A percentile compares a stretch with the other conserved stretches of the same genome.
These are phyloP conservation scores for Palythoa grandiflora DNA, from an alignment of 92 coral and sea anemone genomes.

Conservation along the genomic window DNA sequence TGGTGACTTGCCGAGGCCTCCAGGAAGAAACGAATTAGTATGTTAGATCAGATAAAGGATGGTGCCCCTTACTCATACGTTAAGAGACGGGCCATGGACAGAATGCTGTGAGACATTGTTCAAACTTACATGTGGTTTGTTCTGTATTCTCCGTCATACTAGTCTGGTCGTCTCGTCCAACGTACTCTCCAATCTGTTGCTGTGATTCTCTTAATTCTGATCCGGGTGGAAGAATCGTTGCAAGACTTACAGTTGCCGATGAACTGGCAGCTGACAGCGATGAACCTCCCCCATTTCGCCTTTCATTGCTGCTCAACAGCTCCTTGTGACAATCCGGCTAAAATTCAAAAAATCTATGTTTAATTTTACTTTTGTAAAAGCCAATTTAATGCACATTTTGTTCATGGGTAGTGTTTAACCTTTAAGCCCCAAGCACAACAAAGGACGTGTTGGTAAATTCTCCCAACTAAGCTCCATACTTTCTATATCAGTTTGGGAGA, in stretches of 20 bases:
- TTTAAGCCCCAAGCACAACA: too few relatives aligned
- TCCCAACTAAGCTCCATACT: too few relatives aligned
- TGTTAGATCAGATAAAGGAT: too few relatives aligned
- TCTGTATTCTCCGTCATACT: not conserved
- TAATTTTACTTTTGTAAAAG: not conserved
- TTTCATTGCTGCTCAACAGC: slow-evolving; percentile 61
- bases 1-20: too few relatives aligned
- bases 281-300: slow-evolving; percentile 9
- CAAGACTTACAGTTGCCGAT: slow-evolving; percentile 9
- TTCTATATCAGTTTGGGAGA: too few relatives aligned
- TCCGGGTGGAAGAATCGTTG: slow-evolving; percentile 21
- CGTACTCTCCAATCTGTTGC: slow-evolving; percentile 35
- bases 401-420: too few relatives aligned
- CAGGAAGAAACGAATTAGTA: too few relatives aligned
- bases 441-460: too few relatives aligned
- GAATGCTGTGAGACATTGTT: too few relatives aligned
- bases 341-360: not conserved
- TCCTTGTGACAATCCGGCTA: slow-evolving; percentile 56
- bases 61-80: too few relatives aligned
- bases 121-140: slow-evolving; percentile 19
- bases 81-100: too few relatives aligned
- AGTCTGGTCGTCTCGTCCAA: slow-evolving; percentile 55
- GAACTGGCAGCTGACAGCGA: slow-evolving; percentile 53
- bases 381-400: not conserved
- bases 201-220: slow-evolving; percentile 7